A percentile compares a stretch with the other conserved stretches of the same genome.
Conservation (phyloP, 2,888 invertebrate genomes). For the Gryllus longicercus region DNA sequence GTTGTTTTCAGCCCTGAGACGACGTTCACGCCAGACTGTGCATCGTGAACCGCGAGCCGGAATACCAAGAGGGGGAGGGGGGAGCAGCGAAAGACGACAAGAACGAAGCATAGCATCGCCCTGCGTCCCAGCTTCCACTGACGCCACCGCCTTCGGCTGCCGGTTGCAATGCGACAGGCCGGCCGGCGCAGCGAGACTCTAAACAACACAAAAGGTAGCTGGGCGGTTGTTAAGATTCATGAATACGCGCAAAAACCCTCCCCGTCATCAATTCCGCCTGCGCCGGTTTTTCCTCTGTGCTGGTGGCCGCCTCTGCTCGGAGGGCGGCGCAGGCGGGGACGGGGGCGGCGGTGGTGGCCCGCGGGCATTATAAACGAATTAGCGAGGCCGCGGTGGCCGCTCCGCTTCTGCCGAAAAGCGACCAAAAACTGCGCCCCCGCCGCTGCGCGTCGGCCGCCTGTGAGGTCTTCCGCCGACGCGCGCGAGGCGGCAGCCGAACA, state of each 20-base stretch:
- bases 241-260: conserved; percentile 17
- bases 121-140: no score
- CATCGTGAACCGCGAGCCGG: no score
- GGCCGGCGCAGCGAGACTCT: not conserved
- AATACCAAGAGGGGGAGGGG: no score
- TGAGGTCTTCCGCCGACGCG: not conserved
- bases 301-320: not conserved
- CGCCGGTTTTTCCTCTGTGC: not conserved
- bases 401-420: not conserved
- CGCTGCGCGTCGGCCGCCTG: not conserved
- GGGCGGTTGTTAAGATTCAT: not conserved
- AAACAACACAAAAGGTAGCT: not conserved
- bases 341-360: not conserved
- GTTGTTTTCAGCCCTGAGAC: no score
- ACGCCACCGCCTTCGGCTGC: no score
- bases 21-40: no score
- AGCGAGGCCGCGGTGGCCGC: not conserved
- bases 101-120: no score
- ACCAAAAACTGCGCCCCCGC: not conserved
- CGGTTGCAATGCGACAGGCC: no score
- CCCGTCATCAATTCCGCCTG: not conserved
- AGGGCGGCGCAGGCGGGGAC: not conserved
- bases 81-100: no score
- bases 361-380: conserved; percentile 17
- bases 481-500: no score